Evolutionary conservation across 2,888 invertebrate genomes (phyloP), one percentile per base, ranked within the genome.

Genomic region (Amblyteles armatorius): DNA sequence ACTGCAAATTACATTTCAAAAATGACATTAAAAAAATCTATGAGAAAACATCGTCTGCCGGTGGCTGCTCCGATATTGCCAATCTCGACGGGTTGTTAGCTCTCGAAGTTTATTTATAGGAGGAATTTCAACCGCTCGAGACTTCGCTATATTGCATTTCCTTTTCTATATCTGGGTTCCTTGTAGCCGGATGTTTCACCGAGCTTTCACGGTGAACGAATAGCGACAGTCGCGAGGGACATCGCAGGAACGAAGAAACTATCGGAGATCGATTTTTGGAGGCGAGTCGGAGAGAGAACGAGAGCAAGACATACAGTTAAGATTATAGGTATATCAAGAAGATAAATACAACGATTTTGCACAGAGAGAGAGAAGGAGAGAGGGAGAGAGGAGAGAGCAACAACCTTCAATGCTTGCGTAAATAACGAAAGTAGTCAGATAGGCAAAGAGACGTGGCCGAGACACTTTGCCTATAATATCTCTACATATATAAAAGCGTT

Each of bases 81-180:
- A 63, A 63, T 63, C 29, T 63, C 63, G 63, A 3, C 13, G 7
- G 9, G n/a, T 36, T 19, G 44, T 55, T 13, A 57, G 16, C 19
- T 57, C 33, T 22, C 44, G 60, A 26, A 44, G 50, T 57, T 33
- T 33, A 16, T 22, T 48, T 50, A 16, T 4, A 76, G 50, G 9
- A 50, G 13, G 36, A 48, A 33, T 55, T 48, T 19, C 76, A n/a
- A n/a, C 36, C 19, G n/a, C 22, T 67, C 65, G 40, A 65, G 36
- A 72, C 36, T 72, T 52, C n/a, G 22, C 22, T 13, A 22, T n/a
- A 40, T 40, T 72, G 72, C 65, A 52, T 79, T 79, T 67, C 19
- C 40, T 3, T 50, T 29, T 36, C 16, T 65, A 52, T 11, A 33
- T 50, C 33, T 19, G 22, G 36, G 5, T 2, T 48, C 16, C 48